These are phyloP conservation scores for Chanos chanos DNA, from an alignment of 2,797 vertebrate species.

Conservation along the genomic window DNA sequence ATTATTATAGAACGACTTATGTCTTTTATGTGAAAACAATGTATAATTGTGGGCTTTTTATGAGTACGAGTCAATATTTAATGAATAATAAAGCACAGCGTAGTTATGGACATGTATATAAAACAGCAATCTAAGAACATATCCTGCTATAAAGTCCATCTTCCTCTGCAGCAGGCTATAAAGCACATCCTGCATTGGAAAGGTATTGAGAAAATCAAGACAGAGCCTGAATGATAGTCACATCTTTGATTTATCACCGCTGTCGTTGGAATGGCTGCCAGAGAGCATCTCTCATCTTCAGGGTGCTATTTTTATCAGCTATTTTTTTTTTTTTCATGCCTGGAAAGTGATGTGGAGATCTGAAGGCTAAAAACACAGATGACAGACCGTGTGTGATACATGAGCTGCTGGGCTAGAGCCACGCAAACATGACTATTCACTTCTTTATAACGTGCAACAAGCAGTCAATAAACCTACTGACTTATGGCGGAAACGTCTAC, in stretches of 20 bases:
- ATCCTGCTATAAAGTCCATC: too few species aligned
- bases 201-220: conserved; percentile 2
- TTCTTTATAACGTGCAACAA: too few species aligned
- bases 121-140: too few species aligned
- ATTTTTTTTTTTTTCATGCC: conserved; percentile 30
- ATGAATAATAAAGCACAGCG: too few species aligned
- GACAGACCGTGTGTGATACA: not conserved
- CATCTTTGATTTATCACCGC: conserved; percentile 66
- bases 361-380: not conserved
- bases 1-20: too few species aligned
- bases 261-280: conserved; percentile 60
- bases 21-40: too few species aligned
- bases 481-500: conserved; percentile 14
- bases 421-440: too few species aligned
- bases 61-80: too few species aligned
- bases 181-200: conserved; percentile 7
- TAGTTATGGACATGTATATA: too few species aligned
- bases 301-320: conserved; percentile 30
- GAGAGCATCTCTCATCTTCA: conserved; percentile 46
- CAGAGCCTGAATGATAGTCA: conserved; percentile 30
- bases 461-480: too few species aligned
- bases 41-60: too few species aligned
- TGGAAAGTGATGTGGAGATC: conserved; percentile 15
- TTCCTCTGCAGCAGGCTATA: too few species aligned
- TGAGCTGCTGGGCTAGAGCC: not conserved